Evolutionary conservation across 2,113 vertebrate species (phyloP).

Genomic region (Nestor notabilis): DNA sequence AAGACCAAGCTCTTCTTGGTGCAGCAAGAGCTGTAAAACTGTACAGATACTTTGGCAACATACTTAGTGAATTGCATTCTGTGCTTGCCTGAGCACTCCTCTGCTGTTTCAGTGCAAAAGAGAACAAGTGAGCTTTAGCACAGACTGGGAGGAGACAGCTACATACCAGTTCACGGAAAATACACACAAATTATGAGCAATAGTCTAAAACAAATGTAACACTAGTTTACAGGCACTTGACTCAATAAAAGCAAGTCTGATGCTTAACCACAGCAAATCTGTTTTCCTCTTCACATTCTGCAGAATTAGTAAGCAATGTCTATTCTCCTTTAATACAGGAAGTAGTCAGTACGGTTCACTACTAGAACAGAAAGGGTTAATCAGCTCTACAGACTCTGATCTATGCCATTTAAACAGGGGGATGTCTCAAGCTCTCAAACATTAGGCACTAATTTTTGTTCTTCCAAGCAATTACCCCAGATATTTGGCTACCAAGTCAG

Average conservation of each 20-base stretch:
- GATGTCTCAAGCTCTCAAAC: background rate
- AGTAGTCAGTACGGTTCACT: background rate
- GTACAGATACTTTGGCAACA: background rate
- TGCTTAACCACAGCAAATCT: background rate
- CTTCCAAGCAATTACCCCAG: background rate
- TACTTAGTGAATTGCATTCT: background rate
- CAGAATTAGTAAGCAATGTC: background rate
- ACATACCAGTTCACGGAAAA: background rate
- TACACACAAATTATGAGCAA: background rate
- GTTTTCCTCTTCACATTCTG: background rate
- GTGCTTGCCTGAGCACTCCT: background rate
- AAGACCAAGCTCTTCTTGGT: background rate
- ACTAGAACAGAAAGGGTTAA: background rate
- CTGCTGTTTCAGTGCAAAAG: background rate
- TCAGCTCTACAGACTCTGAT: background rate
- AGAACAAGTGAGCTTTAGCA: background rate
- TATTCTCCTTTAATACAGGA: background rate
- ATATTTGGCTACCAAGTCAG: background rate
- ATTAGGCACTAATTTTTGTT: background rate
- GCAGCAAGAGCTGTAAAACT: background rate
- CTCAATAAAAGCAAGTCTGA: background rate
- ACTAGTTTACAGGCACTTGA: background rate
- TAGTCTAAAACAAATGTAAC: background rate
- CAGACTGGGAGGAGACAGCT: background rate
- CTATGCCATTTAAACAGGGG: background rate